phyloP scores from a whole-genome alignment of 2,888 invertebrate species.

The Stictocephala bisonia region DNA sequence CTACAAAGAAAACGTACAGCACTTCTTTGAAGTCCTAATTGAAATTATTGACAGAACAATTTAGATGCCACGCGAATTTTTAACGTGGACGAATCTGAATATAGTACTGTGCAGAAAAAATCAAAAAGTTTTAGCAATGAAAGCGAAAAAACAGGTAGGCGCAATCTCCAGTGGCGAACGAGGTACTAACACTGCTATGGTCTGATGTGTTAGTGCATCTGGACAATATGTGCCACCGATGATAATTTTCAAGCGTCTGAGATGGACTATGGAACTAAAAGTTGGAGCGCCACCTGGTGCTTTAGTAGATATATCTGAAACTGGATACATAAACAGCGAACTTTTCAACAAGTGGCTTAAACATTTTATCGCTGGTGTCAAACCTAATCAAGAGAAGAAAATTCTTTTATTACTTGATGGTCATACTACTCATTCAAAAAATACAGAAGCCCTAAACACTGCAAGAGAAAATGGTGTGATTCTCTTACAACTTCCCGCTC shows the following conservation, averaged over 20 bases:
- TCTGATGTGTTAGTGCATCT: conserved; percentile 18
- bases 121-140: too few relatives aligned
- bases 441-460: conserved; percentile 55
- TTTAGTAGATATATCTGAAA: neutral
- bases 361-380: too few relatives aligned
- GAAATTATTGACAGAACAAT: neutral
- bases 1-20: neutral
- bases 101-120: conserved; percentile 8
- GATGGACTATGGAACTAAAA: neutral
- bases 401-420: conserved; percentile 42
- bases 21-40: neutral
- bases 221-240: conserved; percentile 15
- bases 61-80: conserved; percentile 14
- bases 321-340: too few relatives aligned
- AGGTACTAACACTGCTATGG: conserved; percentile 10
- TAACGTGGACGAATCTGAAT: conserved; percentile 17
- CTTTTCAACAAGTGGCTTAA: too few relatives aligned
- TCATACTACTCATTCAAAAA: conserved; percentile 58
- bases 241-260: conserved; percentile 18
- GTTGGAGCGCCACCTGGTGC: too few relatives aligned
- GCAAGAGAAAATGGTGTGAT: conserved; percentile 56
- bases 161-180: conserved; percentile 26
- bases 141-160: neutral
- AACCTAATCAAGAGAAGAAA: neutral
- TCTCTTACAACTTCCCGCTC: conserved; percentile 57